Base-by-base conservation (phyloP, 30 jellyfish, hydroid and myxozoan species). In the Sanderia malayensis region DNA sequence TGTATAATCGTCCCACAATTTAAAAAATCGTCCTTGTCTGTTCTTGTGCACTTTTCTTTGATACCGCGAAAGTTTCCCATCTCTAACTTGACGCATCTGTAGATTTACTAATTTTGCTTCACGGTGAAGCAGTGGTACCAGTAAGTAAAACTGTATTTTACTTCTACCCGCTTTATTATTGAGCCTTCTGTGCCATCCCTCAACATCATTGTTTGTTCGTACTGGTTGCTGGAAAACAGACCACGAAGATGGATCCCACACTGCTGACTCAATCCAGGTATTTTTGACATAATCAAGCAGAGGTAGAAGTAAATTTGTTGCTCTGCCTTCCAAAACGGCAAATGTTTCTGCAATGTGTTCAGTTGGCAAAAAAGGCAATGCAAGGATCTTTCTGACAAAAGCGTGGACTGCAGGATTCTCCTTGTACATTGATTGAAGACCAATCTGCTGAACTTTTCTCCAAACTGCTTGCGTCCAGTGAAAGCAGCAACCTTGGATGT, bases 401-500 rank as follows among this genome's bases (percentile, higher is more conserved):
- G 4, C 9, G 58, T 10, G 59, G 9, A 19, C 20, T 3, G 60
- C 59, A 26, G 22, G 22, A 6, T 28, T 28, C 10, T 6, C 55
- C 46, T 28, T 6, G 59, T 61, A 61, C 31, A 58, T 19, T 20
- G 15, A 8, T 19, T 25, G 23, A n/a, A 61, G 53, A 10, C 74
- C 74, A 26, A 61, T 23, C 17, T 61, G 46, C 55, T 61, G 74
- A 20, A 27, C 32, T 58, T 61, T 61, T 3, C 74, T 58, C 74
- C 58, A 61, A 20, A 61, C 32, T 25, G n/a, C 27, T 61, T 61
- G 69, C 10, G 29, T 21, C 69, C 69, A 57, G 25, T 57, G 69
- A 13, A 57, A 57, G 18, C 29, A 13, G 23, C 58, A 9, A 18
- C 58, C 58, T 18, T 9, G 58, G 15, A 44, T 44, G 11, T 9